Percentiles rank a stretch among this genome's conserved stretches.
Conservation (phyloP, 2,113 vertebrate species). For the Anser cygnoides region DNA sequence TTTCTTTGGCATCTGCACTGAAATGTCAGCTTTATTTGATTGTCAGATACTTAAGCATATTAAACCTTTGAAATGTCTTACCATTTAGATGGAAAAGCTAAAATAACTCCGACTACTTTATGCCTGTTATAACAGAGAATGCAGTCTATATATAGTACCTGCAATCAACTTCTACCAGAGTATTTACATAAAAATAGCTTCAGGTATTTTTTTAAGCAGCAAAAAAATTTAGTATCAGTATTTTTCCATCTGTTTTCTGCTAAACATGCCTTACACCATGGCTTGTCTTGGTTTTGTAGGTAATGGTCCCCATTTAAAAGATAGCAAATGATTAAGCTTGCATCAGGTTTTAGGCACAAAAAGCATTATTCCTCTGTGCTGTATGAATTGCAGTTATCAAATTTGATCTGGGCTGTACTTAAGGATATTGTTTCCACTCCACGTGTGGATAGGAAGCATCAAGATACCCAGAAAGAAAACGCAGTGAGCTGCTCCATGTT, state of each 20-base stretch:
- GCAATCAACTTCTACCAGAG: neutral
- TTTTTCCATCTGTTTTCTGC: neutral
- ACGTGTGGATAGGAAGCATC: neutral
- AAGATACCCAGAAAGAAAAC: neutral
- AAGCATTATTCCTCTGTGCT: neutral
- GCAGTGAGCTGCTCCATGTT: neutral
- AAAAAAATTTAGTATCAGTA: neutral
- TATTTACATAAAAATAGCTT: neutral
- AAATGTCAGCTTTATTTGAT: neutral
- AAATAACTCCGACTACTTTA: neutral
- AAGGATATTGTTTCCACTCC: neutral
- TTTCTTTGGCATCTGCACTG: neutral
- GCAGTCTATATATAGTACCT: neutral
- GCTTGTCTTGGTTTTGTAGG: neutral
- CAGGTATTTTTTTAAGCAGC: conserved; percentile 8
- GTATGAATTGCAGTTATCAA: neutral
- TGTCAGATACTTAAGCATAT: neutral
- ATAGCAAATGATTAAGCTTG: neutral
- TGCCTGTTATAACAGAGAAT: neutral
- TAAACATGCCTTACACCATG: neutral
- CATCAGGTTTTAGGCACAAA: neutral
- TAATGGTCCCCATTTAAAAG: neutral
- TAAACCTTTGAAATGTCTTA: neutral
- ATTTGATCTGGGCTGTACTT: neutral
- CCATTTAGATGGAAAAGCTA: neutral